Percentiles rank a stretch among this genome's conserved stretches.
Evolutionary conservation across 2,113 vertebrate genomes (phyloP).

Genomic region (Polypterus senegalus): DNA sequence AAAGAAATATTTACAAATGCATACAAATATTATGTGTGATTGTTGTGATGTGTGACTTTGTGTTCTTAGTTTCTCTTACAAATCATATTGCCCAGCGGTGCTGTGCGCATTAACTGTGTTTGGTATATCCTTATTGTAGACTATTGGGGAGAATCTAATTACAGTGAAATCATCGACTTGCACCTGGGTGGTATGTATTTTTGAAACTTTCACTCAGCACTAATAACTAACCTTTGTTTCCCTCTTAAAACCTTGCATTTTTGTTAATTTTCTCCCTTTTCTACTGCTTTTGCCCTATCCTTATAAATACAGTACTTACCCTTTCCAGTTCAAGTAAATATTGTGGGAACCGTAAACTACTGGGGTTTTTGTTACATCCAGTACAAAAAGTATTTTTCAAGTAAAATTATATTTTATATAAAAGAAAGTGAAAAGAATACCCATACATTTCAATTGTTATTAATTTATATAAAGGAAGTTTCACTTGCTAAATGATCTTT

Average conservation of each 20-base stretch:
- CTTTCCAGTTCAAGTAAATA: constrained; percentile 48
- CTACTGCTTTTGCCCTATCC: constrained; percentile 27
- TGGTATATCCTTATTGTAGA: constrained; percentile 98
- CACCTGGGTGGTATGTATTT: constrained; percentile 99
- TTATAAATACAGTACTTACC: constrained; percentile 12
- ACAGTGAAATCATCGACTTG: constrained; percentile 99
- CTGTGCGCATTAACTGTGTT: constrained; percentile 77
- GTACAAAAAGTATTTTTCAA: no score
- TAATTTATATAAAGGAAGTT: no score
- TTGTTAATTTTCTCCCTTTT: constrained; percentile 34
- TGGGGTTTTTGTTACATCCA: no score
- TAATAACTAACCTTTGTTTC: constrained; percentile 53
- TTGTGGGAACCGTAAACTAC: no score
- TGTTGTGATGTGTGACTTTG: no score
- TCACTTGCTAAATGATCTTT: no score
- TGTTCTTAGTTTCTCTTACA: constrained; percentile 20
- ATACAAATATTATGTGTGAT: no score
- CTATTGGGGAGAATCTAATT: constrained; percentile 99
- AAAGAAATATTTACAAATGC: no score
- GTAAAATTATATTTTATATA: no score
- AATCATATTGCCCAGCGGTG: constrained; percentile 9
- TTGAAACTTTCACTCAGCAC: constrained; percentile 67
- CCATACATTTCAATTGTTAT: no score
- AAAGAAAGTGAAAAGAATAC: no score
- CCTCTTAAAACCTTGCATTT: constrained; percentile 15